Conservation (phyloP, 1,140 invertebrate genomes). For the Drosophila sturtevanti region DNA sequence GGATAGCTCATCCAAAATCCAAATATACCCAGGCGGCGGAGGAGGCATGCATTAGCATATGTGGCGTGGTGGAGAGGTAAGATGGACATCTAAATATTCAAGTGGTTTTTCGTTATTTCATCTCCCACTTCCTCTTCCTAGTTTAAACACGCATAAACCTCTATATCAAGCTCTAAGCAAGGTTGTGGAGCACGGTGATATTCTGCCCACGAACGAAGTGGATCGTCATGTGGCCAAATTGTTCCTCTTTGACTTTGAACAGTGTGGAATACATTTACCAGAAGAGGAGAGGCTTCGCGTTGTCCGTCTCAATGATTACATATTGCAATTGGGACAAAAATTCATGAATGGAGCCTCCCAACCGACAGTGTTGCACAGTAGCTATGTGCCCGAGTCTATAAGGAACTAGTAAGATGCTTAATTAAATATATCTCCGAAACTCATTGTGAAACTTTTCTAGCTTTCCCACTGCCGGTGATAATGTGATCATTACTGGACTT, state of each 20-base stretch:
- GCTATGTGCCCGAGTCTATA: constrained; percentile 88
- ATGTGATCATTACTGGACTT: constrained; percentile 89
- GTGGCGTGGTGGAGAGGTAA: constrained; percentile 94
- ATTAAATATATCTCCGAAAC: neutral
- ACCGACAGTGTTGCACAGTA: constrained; percentile 86
- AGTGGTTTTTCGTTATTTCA: neutral
- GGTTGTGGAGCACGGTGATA: constrained; percentile 89
- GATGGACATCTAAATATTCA: too few relatives aligned
- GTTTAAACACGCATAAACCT: constrained; percentile 94
- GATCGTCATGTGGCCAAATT: constrained; percentile 94
- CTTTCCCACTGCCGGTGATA: constrained; percentile 89
- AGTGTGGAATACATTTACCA: constrained; percentile 97
- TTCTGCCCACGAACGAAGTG: constrained; percentile 86
- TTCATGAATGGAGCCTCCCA: constrained; percentile 91
- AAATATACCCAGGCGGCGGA: constrained; percentile 91
- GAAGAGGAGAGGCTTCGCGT: constrained; percentile 89
- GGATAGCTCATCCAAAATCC: constrained; percentile 93
- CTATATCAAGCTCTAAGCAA: constrained; percentile 90
- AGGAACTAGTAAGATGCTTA: constrained; percentile 87
- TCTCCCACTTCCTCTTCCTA: constrained; percentile 64
- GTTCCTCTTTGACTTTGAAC: constrained; percentile 98
- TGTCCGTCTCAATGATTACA: constrained; percentile 92
- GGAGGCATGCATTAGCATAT: constrained; percentile 92
- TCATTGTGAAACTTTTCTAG: constrained; percentile 83
- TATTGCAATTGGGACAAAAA: constrained; percentile 91